phyloP scores from a whole-genome alignment of 2,113 vertebrate genomes.

The Lanius ludovicianus region DNA sequence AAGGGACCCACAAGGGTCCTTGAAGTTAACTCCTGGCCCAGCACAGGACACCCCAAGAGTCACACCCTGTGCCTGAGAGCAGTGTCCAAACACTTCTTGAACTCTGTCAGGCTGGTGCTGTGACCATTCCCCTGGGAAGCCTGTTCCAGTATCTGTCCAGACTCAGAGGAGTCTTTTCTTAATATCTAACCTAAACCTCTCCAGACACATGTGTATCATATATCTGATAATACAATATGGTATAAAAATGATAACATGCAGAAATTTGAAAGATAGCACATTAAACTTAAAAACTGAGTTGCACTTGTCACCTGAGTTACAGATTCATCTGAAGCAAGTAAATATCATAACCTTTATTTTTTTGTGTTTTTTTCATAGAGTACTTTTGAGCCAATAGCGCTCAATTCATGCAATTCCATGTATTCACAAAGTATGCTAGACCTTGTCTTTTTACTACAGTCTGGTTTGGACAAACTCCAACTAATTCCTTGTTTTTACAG shows the following conservation, averaged over 20 bases:
- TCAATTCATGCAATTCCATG: background rate
- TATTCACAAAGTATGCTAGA: background rate
- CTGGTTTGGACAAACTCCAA: background rate
- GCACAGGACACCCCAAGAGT: background rate
- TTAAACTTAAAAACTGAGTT: background rate
- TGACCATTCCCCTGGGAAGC: background rate
- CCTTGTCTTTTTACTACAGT: accelerated
- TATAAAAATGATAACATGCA: background rate
- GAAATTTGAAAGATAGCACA: background rate
- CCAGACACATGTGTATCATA: background rate
- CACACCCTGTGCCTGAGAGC: background rate
- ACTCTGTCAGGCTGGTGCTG: background rate
- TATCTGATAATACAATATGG: background rate
- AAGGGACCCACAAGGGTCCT: background rate
- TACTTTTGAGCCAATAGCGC: accelerated
- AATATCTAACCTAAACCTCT: background rate
- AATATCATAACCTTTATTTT: background rate
- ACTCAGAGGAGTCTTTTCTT: background rate
- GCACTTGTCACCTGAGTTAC: background rate
- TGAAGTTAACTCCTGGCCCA: background rate
- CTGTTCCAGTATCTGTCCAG: background rate
- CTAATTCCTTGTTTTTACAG: background rate
- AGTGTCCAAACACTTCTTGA: background rate
- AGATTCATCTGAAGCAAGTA: background rate
- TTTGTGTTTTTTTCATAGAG: background rate